A percentile compares a stretch with the other conserved stretches of the same genome.
Evolutionary conservation across 2,888 invertebrate genomes (phyloP).

Genomic region (Agonopterix subpropinquella): DNA sequence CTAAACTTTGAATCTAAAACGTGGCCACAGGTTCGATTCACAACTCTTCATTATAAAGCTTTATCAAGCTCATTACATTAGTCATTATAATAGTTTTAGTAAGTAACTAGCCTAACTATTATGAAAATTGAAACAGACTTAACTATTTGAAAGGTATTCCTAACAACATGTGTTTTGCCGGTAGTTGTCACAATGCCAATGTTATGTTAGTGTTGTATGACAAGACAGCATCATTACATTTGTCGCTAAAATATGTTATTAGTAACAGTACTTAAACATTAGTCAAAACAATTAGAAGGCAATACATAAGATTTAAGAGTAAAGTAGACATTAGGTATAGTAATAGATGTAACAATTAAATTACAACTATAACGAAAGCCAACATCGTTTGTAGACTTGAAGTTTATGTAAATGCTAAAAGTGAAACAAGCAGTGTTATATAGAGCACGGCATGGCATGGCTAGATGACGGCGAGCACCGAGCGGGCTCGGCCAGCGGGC

Average conservation of each 20-base stretch:
- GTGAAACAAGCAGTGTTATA: slow-evolving; percentile 64
- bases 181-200: too few species aligned
- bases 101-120: slow-evolving; percentile 36
- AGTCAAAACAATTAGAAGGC: slow-evolving; percentile 32
- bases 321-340: slow-evolving; percentile 14
- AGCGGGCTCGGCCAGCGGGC: background rate
- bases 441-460: slow-evolving; percentile 39
- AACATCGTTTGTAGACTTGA: slow-evolving; percentile 35
- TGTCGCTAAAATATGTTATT: slow-evolving; percentile 15
- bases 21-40: slow-evolving; percentile 74
- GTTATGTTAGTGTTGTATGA: too few species aligned
- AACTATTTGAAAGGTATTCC: too few species aligned
- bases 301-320: slow-evolving; percentile 42
- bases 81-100: slow-evolving; percentile 44
- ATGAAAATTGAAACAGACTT: slow-evolving; percentile 5
- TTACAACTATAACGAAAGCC: slow-evolving; percentile 34
- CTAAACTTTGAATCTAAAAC: slow-evolving; percentile 56
- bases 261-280: background rate
- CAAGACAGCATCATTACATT: too few species aligned
- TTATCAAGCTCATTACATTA: slow-evolving; percentile 72
- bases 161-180: too few species aligned
- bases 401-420: slow-evolving; percentile 33
- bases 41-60: slow-evolving; percentile 74
- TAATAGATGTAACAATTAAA: slow-evolving; percentile 20
- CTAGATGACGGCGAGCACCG: slow-evolving; percentile 25